Base-by-base conservation (phyloP, 2,113 vertebrate genomes). In the Callithrix jacchus region DNA sequence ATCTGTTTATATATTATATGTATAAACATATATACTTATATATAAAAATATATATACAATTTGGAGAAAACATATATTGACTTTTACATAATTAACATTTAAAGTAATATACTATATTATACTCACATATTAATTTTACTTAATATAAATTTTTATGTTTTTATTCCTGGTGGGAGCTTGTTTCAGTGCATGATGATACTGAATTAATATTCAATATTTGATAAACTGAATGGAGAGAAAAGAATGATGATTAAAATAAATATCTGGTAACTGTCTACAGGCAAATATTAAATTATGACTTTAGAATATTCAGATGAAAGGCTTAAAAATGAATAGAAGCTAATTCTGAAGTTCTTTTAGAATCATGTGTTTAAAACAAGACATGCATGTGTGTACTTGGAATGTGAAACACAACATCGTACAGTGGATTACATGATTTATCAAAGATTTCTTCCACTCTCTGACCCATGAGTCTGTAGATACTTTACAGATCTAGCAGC, bases 11-110 rank as follows among this genome's bases (percentile, higher is more conserved):
- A 66, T 6, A 47, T 1, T 23, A 56, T 8, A 30, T 2, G 27
- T 5, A 64, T 5, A 64, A 2, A 64, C 12, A 64, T 0, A 64
- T 1, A 64, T 30, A 13, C 1, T 6, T 64, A 30, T 30, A 6
- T 64, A 64, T 64, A 13, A 13, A 76, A 32, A 47, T 68, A 70
- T 35, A 2, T 45, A n/a, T 6, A 17, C 8, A 58, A 47, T 25
- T 45, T 82, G 18, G 52, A 92, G 21, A 70, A 74, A 45, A 21
- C 8, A 35, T 37, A 40, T 11, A 25, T 52, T 89, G 5, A 16
- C 8, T 74, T 83, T 95, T 90, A 37, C 1, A 27, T 77, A 58
- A 74, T 21, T 73, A 47, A 35, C 23, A 80, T 23, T 87, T 85
- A 49, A 84, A 23, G 30, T 47, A 85, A 77, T 35, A 4, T 5